A percentile compares a stretch with the other conserved stretches of the same genome.
Evolutionary conservation across 1,140 invertebrate genomes (phyloP).

Genomic region (Drosophila punjabiensis): DNA sequence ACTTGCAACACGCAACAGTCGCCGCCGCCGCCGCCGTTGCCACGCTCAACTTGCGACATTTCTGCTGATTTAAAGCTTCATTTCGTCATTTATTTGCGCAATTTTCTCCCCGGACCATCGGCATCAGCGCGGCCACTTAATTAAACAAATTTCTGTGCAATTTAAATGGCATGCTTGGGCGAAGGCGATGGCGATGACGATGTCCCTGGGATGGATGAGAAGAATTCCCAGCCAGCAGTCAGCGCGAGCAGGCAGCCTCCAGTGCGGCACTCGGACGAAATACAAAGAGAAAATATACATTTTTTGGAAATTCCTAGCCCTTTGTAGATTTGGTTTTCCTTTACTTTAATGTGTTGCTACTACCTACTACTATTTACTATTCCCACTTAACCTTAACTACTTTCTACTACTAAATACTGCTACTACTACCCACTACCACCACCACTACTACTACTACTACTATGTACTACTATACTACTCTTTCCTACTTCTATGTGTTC

Average conservation of each 20-base stretch:
- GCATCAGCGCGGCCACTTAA: slow-evolving; percentile 67
- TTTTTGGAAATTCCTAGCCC: slow-evolving; percentile 45
- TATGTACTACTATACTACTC: slow-evolving; percentile 40
- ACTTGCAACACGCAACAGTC: slow-evolving; percentile 26
- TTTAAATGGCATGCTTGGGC: slow-evolving; percentile 71
- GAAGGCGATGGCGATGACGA: neutral
- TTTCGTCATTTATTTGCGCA: slow-evolving; percentile 68
- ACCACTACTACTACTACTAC: slow-evolving; percentile 38
- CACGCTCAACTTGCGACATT: slow-evolving; percentile 46
- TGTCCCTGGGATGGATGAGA: slow-evolving; percentile 24
- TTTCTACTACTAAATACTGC: slow-evolving; percentile 63
- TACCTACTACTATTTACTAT: slow-evolving; percentile 48
- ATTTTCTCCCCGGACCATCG: slow-evolving; percentile 62
- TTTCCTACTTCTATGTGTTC: slow-evolving; percentile 52
- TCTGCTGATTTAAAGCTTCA: slow-evolving; percentile 64
- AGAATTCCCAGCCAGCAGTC: slow-evolving; percentile 30
- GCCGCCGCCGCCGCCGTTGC: slow-evolving; percentile 17
- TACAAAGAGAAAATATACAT: slow-evolving; percentile 29
- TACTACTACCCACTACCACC: slow-evolving; percentile 39
- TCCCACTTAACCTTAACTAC: slow-evolving; percentile 51
- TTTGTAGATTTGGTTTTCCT: slow-evolving; percentile 56
- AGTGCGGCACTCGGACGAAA: slow-evolving; percentile 54
- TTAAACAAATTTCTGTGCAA: slow-evolving; percentile 78
- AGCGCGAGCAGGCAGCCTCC: slow-evolving; percentile 44
- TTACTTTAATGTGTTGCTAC: slow-evolving; percentile 75